Evolutionary conservation across 2,888 invertebrate species (phyloP).

Genomic region (Caenorhabditis uteleia): DNA sequence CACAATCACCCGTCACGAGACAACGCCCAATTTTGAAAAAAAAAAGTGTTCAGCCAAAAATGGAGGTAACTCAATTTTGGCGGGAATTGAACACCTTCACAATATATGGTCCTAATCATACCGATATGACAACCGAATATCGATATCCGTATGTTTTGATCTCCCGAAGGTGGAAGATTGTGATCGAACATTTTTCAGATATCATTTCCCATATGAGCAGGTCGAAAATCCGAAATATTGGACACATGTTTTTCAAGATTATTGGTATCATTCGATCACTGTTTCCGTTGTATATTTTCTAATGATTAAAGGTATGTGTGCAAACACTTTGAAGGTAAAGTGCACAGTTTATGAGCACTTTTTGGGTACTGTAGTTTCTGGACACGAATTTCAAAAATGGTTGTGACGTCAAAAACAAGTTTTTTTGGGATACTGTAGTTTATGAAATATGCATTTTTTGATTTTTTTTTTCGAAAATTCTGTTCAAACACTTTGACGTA

Average conservation of each 20-base stretch:
- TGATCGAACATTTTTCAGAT: constrained; percentile 38
- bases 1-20: too few species aligned
- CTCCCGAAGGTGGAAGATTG: not conserved
- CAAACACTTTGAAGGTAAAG: too few species aligned
- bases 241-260: constrained; percentile 63
- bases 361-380: too few species aligned
- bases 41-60: too few species aligned
- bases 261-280: constrained; percentile 77
- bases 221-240: constrained; percentile 55
- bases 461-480: too few species aligned
- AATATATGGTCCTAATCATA: constrained; percentile 57
- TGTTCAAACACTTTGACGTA: too few species aligned
- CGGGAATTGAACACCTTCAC: constrained; percentile 59
- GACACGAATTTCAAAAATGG: too few species aligned
- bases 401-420: too few species aligned
- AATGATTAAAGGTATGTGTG: constrained; percentile 37
- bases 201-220: constrained; percentile 64
- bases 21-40: too few species aligned
- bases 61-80: constrained; percentile 43
- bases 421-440: too few species aligned
- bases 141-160: constrained; percentile 55
- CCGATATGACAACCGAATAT: constrained; percentile 58
- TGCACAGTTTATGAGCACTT: too few species aligned
- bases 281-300: constrained; percentile 75
- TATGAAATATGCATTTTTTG: too few species aligned